Evolutionary conservation across 2,888 invertebrate genomes (phyloP).

Genomic region (Eupithecia insigniata): DNA sequence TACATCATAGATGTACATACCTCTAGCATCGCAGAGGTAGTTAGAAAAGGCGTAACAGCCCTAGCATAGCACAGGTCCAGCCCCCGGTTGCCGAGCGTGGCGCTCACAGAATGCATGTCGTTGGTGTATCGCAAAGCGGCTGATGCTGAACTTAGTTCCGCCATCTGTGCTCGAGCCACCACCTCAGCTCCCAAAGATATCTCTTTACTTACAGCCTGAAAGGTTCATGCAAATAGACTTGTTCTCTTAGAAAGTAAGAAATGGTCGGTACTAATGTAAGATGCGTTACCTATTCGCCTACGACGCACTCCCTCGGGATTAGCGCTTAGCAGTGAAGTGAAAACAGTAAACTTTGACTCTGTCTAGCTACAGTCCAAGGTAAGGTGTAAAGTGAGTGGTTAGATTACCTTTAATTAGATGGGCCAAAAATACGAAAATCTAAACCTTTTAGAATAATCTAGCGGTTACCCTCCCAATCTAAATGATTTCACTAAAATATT

Average conservation of each 20-base stretch:
- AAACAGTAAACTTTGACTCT: neutral
- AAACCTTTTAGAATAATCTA: neutral
- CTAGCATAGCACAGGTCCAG: conserved; percentile 76
- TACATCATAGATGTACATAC: conserved; percentile 50
- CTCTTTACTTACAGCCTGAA: conserved; percentile 66
- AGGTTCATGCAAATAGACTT: neutral
- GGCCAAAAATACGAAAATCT: neutral
- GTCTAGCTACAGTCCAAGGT: too few species aligned
- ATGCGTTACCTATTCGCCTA: neutral
- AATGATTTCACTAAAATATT: neutral
- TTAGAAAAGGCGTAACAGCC: conserved; percentile 70
- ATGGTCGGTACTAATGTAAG: neutral
- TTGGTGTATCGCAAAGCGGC: conserved; percentile 71
- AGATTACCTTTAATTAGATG: neutral
- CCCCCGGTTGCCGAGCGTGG: conserved; percentile 78
- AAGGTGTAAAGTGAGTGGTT: too few species aligned
- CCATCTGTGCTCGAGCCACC: conserved; percentile 68
- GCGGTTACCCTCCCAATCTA: neutral
- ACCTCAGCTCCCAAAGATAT: conserved; percentile 75
- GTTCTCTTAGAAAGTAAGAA: too few species aligned
- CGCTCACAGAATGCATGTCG: conserved; percentile 69
- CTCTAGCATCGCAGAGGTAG: conserved; percentile 77
- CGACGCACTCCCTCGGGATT: neutral
- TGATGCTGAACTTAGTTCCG: conserved; percentile 73
- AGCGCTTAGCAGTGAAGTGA: neutral